phyloP scores from a whole-genome alignment of 2,797 vertebrate genomes.

The Falco cherrug region DNA sequence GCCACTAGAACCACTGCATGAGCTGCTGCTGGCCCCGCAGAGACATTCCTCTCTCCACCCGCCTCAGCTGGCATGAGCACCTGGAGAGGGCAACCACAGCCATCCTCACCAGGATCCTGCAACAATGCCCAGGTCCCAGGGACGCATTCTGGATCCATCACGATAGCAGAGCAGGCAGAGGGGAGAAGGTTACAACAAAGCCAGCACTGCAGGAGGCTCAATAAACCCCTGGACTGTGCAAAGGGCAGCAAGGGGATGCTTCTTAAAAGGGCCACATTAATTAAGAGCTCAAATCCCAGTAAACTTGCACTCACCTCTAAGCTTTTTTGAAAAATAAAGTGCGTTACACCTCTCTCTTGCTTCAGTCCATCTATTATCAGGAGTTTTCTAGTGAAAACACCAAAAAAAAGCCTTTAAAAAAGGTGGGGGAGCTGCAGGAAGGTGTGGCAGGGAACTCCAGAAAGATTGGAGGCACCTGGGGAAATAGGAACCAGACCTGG shows the following conservation, averaged over 20 bases:
- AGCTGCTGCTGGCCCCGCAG: neutral
- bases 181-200: neutral
- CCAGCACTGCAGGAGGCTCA: neutral
- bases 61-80: neutral
- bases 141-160: neutral
- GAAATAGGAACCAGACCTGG: neutral
- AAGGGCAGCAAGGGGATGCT: neutral
- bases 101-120: neutral
- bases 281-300: neutral
- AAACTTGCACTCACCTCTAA: neutral
- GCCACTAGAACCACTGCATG: neutral
- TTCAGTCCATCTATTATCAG: neutral
- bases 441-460: neutral
- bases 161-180: accelerated
- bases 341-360: neutral
- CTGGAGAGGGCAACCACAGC: neutral
- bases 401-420: neutral
- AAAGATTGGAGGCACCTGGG: neutral
- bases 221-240: neutral
- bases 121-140: neutral
- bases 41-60: neutral
- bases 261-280: neutral
- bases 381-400: neutral
- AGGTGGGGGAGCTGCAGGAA: neutral
- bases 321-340: neutral